Base-by-base conservation (phyloP, 1,140 invertebrate species). In the Drosophila truncata region DNA sequence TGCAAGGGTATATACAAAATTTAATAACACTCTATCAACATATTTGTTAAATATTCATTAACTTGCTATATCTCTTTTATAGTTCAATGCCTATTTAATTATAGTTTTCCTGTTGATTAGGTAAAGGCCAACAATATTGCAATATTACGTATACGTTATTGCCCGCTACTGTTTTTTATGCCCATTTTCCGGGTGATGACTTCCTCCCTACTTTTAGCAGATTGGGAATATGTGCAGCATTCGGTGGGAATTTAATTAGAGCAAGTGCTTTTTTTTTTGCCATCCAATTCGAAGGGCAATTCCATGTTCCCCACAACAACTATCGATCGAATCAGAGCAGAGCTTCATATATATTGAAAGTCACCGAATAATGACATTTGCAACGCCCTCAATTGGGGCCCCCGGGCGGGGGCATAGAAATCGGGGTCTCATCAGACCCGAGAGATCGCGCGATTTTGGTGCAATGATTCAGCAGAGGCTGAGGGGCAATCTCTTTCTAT, bases 381-480 rank as follows among this genome's bases (percentile, higher is more conserved):
- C 54, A 60, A 76, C 58, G 79, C 55, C 61, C 72, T 71, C 79
- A 61, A 82, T 72, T 39, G 27, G 31, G 37, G 39, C 41, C 20
- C 13, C 37, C n/a, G 2, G 31, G 20, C 27, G 27, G 37, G 33
- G 58, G 33, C 42, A 70, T 44, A 70, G 61, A 60, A 78, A 72
- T 59, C 59, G 59, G 70, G 46, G 52, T 55, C 61, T 41, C 72
- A 58, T 35, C 64, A 55, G 35, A 67, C 50, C n/a, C 33, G 35
- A 55, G 11, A 44, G 25, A 44, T 78, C 42, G 20, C 5, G 14
- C 31, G 60, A 39, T 50, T 59, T 71, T n/a, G 42, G 5, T 39
- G 66, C 70, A 59, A 60, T 73, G 70, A 73, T 73, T 73, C 67
- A 73, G 70, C 70, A 72, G 7, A 37, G 14, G 33, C 52, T 55